Evolutionary conservation across 1,140 invertebrate genomes (phyloP).

Genomic region (Cheumatopsyche charites): DNA sequence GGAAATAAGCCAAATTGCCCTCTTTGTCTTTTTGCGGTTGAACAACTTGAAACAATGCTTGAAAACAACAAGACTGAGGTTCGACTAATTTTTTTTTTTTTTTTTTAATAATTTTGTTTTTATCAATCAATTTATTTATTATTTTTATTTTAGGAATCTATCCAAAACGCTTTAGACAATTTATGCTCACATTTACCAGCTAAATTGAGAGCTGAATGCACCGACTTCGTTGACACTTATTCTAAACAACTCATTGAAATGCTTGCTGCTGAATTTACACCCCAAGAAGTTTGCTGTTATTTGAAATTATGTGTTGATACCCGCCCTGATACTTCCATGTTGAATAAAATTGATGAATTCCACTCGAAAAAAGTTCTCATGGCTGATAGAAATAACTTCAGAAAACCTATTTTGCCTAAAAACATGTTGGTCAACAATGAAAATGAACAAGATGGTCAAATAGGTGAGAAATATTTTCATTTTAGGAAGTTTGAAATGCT

Average conservation of each 20-base stretch:
- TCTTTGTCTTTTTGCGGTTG: constrained; percentile 81
- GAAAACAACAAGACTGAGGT: constrained; percentile 76
- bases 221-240: constrained; percentile 77
- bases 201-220: constrained; percentile 70
- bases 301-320: constrained; percentile 71
- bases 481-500: background rate
- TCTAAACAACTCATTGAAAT: constrained; percentile 77
- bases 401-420: constrained; percentile 51
- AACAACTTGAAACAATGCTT: constrained; percentile 70
- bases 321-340: constrained; percentile 45
- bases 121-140: constrained; percentile 8
- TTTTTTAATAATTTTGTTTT: constrained; percentile 8
- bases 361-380: constrained; percentile 52
- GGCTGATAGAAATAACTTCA: constrained; percentile 55
- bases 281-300: constrained; percentile 79
- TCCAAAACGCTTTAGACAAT: constrained; percentile 72
- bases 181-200: constrained; percentile 74
- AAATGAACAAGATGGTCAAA: constrained; percentile 58
- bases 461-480: constrained; percentile 57
- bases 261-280: constrained; percentile 75
- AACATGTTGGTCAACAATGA: constrained; percentile 51
- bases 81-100: constrained; percentile 47
- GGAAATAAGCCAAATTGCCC: constrained; percentile 71
- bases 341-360: constrained; percentile 51
- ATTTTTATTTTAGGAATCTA: constrained; percentile 64